These are phyloP conservation scores for Ichneumoninae sp. DNA, from an alignment of 2,888 invertebrate genomes.

Conservation along the genomic window DNA sequence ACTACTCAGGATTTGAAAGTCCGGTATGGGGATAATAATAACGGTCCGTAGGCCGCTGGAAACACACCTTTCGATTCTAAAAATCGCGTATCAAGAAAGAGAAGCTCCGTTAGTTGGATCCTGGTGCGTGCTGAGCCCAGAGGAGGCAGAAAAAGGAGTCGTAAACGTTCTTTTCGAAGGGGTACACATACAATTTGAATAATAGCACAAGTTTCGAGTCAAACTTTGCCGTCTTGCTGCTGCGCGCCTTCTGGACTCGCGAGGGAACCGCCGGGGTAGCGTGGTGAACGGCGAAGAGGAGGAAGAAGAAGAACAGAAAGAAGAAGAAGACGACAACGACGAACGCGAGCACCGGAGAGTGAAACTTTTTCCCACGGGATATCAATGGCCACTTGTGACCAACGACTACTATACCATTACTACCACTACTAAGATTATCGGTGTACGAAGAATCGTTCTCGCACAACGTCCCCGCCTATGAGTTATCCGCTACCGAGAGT, in stretches of 20 bases:
- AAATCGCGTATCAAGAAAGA: slow-evolving; percentile 4
- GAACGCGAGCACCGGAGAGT: slow-evolving; percentile 47
- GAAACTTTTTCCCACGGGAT: slow-evolving; percentile 65
- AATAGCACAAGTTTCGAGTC: slow-evolving; percentile 66
- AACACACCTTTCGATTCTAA: slow-evolving; percentile 23
- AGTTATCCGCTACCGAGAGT: slow-evolving; percentile 32
- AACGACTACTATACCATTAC: slow-evolving; percentile 50
- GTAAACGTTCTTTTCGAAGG: slow-evolving; percentile 64
- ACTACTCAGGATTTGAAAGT: slow-evolving; percentile 45
- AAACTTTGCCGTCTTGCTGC: slow-evolving; percentile 62
- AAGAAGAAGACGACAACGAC: slow-evolving; percentile 35
- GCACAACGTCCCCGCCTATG: slow-evolving; percentile 29
- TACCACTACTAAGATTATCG: slow-evolving; percentile 21
- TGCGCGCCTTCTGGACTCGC: slow-evolving; percentile 57
- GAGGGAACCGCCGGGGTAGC: slow-evolving; percentile 41
- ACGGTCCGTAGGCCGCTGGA: not conserved
- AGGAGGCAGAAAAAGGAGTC: slow-evolving; percentile 57
- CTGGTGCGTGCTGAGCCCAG: not conserved
- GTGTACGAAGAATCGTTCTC: slow-evolving; percentile 46
- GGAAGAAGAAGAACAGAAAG: slow-evolving; percentile 19
- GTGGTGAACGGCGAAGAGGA: slow-evolving; percentile 41
- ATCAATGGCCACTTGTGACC: slow-evolving; percentile 67
- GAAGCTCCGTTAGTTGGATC: slow-evolving; percentile 37
- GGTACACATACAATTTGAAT: slow-evolving; percentile 65
- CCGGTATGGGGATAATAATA: slow-evolving; percentile 18